These are phyloP conservation scores for Troilus luridus DNA, from an alignment of 2,888 invertebrate genomes.

Conservation along the genomic window DNA sequence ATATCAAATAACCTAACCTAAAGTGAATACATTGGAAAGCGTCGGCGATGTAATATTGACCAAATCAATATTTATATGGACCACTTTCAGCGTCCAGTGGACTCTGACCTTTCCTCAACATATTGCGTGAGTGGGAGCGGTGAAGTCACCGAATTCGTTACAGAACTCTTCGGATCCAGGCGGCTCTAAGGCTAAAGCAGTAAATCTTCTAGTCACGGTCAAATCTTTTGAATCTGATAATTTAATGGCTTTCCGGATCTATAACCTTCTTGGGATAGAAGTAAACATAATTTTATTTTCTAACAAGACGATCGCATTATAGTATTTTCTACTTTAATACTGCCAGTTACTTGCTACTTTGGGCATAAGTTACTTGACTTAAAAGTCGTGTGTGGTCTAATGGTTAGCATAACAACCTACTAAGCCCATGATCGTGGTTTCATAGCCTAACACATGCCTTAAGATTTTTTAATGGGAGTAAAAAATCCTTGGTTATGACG, in stretches of 20 bases:
- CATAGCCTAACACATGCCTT: no score
- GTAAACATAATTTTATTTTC: no score
- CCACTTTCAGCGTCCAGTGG: not conserved
- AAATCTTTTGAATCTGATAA: not conserved
- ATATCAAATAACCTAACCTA: no score
- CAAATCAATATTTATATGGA: not conserved
- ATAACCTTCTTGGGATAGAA: not conserved
- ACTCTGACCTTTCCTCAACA: not conserved
- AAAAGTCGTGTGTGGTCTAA: no score
- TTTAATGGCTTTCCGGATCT: not conserved
- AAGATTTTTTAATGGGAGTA: no score
- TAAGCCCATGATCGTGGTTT: no score
- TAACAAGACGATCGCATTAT: no score
- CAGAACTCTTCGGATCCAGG: not conserved
- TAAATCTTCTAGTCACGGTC: not conserved
- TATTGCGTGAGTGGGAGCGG: slow-evolving; percentile 22
- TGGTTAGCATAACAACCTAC: no score
- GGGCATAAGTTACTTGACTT: no score
- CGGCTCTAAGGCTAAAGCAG: not conserved
- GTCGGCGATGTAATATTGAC: not conserved
- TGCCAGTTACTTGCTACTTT: no score
- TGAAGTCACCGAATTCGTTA: not conserved
- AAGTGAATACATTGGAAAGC: not conserved
- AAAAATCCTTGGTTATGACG: no score
- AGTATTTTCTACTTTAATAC: no score